Conservation (phyloP, 1,140 invertebrate species). For the Probaryconus sp. region DNA sequence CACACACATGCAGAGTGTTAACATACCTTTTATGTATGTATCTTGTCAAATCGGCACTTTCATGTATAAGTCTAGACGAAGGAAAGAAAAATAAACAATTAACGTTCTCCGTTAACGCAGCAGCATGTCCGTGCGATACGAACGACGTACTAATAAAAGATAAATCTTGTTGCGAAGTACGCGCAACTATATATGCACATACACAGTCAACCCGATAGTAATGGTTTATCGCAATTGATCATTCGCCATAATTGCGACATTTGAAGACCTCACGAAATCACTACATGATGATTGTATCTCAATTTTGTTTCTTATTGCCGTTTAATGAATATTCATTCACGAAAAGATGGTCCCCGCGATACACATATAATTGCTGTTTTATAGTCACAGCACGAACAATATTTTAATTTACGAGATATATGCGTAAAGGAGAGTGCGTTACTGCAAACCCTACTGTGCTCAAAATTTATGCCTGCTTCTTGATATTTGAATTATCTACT, state of each 20-base stretch:
- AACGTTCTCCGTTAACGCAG: conserved; percentile 65
- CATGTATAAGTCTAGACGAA: conserved; percentile 29
- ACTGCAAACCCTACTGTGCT: too few species aligned
- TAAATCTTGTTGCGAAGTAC: conserved; percentile 66
- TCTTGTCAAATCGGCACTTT: conserved; percentile 62
- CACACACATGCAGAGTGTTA: conserved; percentile 34
- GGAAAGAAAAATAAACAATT: conserved; percentile 69
- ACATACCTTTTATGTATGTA: conserved; percentile 58
- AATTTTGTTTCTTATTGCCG: not conserved
- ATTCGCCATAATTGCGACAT: conserved; percentile 29
- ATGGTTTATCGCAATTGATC: not conserved
- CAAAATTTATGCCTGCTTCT: too few species aligned
- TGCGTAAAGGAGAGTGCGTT: too few species aligned
- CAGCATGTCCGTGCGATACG: conserved; percentile 70
- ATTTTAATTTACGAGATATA: too few species aligned
- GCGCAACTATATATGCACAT: conserved; percentile 8
- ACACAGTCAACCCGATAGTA: not conserved
- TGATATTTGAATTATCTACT: too few species aligned
- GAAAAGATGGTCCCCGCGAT: too few species aligned
- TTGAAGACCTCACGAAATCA: conserved; percentile 69
- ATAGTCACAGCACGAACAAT: too few species aligned
- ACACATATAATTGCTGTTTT: too few species aligned
- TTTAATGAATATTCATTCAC: not conserved
- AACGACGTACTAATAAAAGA: conserved; percentile 69
- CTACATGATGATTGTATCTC: conserved; percentile 31